Conservation (phyloP, 2,797 vertebrate species). For the Amphiprion clarkii region DNA sequence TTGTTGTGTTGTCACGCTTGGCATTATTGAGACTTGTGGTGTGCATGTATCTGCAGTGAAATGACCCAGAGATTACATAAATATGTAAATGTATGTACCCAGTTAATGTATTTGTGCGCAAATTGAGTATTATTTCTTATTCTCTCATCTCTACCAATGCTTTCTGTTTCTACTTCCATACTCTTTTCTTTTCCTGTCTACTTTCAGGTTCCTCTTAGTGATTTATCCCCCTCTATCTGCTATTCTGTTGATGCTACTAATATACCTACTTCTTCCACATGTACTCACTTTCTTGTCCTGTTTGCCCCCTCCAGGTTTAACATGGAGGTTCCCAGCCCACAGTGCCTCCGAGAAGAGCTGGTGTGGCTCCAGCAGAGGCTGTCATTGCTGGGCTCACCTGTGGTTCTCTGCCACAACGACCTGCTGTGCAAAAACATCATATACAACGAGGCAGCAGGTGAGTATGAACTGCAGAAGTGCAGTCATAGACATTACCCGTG, state of each 20-base stretch:
- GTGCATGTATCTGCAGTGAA: not conserved
- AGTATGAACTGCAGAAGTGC: constrained; percentile 69
- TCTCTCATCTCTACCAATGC: not conserved
- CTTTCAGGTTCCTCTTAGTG: constrained; percentile 7
- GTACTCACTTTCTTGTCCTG: not conserved
- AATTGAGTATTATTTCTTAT: not conserved
- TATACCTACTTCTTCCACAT: not conserved
- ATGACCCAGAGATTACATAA: not conserved
- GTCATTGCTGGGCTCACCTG: constrained; percentile 93
- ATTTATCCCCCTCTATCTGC: not conserved
- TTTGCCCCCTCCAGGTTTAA: constrained; percentile 85
- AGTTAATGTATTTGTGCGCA: not conserved
- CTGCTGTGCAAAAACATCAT: constrained; percentile 99
- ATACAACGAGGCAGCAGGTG: constrained; percentile 94
- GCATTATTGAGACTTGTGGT: not conserved
- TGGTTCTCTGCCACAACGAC: constrained; percentile 99
- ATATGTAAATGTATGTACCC: not conserved
- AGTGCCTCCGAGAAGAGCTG: constrained; percentile 93
- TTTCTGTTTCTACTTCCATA: constrained; percentile 17
- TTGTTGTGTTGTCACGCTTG: not conserved
- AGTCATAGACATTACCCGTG: constrained; percentile 57
- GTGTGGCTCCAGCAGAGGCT: constrained; percentile 94
- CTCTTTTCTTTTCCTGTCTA: not conserved
- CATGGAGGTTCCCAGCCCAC: constrained; percentile 89
- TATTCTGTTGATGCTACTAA: not conserved